These are phyloP conservation scores for Muscicapa adusta DNA, from an alignment of 2,113 vertebrate genomes.

Conservation along the genomic window DNA sequence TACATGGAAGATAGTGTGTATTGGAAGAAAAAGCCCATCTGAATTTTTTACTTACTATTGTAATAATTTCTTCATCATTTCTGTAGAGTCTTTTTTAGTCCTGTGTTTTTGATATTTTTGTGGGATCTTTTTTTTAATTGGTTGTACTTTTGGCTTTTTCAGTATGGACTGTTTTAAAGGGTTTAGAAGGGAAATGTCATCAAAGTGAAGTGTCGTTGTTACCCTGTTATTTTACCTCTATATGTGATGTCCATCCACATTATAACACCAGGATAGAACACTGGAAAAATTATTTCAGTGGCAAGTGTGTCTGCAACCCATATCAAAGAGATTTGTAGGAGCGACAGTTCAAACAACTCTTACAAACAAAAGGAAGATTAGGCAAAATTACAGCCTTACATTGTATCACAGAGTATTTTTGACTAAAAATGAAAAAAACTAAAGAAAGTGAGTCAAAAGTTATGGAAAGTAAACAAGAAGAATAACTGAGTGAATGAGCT, in stretches of 20 bases:
- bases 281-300: not conserved
- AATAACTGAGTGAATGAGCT: not conserved
- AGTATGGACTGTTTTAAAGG: not conserved
- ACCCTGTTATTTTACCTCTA: not conserved
- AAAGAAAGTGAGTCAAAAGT: not conserved
- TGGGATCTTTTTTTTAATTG: not conserved
- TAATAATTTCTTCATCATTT: not conserved
- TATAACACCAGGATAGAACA: not conserved
- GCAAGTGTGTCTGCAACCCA: not conserved
- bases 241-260: not conserved
- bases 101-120: not conserved
- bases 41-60: not conserved
- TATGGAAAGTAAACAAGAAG: not conserved
- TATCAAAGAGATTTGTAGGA: not conserved
- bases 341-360: not conserved
- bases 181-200: not conserved
- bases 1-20: not conserved
- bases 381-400: not conserved
- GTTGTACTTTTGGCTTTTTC: rapidly evolving
- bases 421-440: not conserved
- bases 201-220: not conserved
- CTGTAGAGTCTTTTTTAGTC: not conserved
- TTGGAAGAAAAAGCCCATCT: rapidly evolving
- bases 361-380: not conserved
- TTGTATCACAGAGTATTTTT: not conserved